Percentiles rank a stretch among this genome's conserved stretches.
phyloP scores from a whole-genome alignment of 2,888 invertebrate genomes.

The Athrips mouffetella region DNA sequence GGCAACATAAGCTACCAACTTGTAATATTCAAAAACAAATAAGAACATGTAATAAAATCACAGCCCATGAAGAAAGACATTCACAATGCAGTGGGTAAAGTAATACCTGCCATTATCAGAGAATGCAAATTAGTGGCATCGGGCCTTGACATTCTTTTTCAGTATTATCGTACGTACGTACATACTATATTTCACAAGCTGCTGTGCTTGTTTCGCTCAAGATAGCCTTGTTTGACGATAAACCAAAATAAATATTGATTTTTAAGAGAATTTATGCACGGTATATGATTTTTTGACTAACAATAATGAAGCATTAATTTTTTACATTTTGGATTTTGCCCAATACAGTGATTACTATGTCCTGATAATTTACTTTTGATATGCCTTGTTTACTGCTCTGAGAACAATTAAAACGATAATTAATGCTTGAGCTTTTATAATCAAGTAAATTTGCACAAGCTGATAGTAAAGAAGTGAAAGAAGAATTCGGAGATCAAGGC shows the following conservation, averaged over 20 bases:
- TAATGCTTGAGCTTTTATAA: too few species aligned
- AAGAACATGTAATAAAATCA: not conserved
- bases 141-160: conserved; percentile 61
- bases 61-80: not conserved
- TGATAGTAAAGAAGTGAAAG: too few species aligned
- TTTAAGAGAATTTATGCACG: conserved; percentile 3
- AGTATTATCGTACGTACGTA: conserved; percentile 31
- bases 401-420: too few species aligned
- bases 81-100: not conserved
- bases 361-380: not conserved
- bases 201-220: conserved; percentile 17
- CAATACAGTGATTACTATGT: not conserved
- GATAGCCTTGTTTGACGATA: conserved; percentile 16
- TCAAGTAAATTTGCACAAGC: too few species aligned
- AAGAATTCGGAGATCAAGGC: too few species aligned
- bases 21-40: too few species aligned
- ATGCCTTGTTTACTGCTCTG: too few species aligned
- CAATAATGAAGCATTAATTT: not conserved
- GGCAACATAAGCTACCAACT: too few species aligned
- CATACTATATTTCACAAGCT: conserved; percentile 16
- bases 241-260: conserved; percentile 13
- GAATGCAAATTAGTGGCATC: conserved; percentile 46
- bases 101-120: conserved; percentile 42
- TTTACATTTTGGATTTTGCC: not conserved
- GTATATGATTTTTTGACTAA: not conserved